Base-by-base conservation (phyloP, 1,140 invertebrate species). In the Zaprionus kolodkinae region DNA sequence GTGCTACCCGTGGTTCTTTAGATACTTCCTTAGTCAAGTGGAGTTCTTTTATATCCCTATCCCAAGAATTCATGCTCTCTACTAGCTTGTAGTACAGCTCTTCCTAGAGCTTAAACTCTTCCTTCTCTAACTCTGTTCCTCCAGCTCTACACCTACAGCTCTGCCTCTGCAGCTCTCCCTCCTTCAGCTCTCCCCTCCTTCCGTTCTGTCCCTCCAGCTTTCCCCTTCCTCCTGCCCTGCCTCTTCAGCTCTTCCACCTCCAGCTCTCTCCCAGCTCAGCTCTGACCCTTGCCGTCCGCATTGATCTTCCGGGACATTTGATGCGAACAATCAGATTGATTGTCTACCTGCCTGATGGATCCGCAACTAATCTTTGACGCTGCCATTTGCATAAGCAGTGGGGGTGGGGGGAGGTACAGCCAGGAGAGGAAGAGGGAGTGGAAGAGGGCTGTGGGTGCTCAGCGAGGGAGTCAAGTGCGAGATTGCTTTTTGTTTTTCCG, bases 401-500 rank as follows among this genome's bases (percentile, higher is more conserved):
- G 17, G 45, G 9, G 25, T 10, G 10, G 36, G 36, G 11, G 17
- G 17, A 25, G 45, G 9, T 3, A 1, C 2, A 9, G 45, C 1
- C 9, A 10, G 21, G 45, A 1, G 38, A 40, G 5, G 11, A 11
- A 3, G 7, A 13, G 9, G 17, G 0, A 35, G 52, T 9, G 17
- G 45, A 15, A 48, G 21, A 2, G 11, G 45, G 17, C 4, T 45
- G 45, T 12, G 17, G 45, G 45, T 21, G 21, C 21, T 21, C 21
- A 21, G 11, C 4, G 45, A 45, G 36, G 30, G 60, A 10, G 78
- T 66, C 52, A 75, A 81, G 75, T 79, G 71, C 63, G 63, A 82
- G 76, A 83, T 82, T 83, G 71, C 65, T 67, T 79, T 83, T 76
- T 36, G 55, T 64, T 36, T 10, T 40, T 38, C 40, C 43, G 35